Conservation (phyloP, 2,888 invertebrate genomes). For the Muschampia plurimacula region DNA sequence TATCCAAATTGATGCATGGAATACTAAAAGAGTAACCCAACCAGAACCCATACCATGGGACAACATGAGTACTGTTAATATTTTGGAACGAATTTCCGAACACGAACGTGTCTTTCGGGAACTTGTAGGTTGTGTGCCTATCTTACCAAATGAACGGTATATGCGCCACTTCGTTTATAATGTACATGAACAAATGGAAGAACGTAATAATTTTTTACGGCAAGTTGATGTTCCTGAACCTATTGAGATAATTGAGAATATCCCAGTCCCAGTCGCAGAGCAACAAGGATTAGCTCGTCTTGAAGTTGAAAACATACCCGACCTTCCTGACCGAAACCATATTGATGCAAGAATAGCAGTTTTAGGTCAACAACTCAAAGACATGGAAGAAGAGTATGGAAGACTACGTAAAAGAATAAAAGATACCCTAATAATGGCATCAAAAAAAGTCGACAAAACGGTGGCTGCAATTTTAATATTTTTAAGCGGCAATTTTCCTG, state of each 20-base stretch:
- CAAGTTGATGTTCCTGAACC: background rate
- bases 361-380: background rate
- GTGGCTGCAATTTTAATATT: background rate
- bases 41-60: conserved; percentile 4
- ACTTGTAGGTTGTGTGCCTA: background rate
- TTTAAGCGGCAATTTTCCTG: background rate
- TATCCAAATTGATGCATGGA: background rate
- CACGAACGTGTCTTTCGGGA: background rate
- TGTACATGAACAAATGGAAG: background rate
- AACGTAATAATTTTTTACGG: background rate
- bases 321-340: background rate
- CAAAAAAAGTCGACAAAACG: background rate
- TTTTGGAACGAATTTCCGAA: background rate
- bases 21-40: background rate
- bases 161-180: background rate
- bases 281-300: background rate
- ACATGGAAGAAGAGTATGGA: background rate
- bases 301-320: background rate
- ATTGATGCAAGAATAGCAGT: background rate
- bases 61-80: background rate
- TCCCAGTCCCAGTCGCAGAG: background rate
- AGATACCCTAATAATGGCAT: background rate
- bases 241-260: background rate
- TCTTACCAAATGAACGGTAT: background rate
- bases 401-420: background rate